These are phyloP conservation scores for Syrmaticus mikado DNA, from an alignment of 2,113 vertebrate species.

Conservation along the genomic window DNA sequence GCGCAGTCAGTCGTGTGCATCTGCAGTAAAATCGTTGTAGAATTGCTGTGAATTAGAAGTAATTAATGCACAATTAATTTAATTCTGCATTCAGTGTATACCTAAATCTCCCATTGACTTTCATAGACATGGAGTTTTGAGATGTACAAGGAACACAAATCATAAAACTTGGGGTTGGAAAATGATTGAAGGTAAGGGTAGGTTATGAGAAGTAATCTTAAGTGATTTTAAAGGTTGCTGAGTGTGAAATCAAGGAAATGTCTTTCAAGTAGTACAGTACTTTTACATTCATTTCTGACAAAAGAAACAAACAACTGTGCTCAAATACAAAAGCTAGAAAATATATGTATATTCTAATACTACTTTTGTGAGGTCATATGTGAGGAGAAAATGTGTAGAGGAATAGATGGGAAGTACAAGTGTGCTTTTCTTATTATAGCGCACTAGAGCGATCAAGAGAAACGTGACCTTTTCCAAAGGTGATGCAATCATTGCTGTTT, in stretches of 20 bases:
- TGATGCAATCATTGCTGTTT: neutral
- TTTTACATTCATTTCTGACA: neutral
- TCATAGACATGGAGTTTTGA: neutral
- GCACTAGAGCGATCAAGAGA: neutral
- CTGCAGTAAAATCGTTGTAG: neutral
- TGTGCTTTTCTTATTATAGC: neutral
- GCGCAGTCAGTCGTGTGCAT: rapidly evolving
- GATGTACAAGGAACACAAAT: neutral
- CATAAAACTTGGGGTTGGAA: neutral
- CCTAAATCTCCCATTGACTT: neutral
- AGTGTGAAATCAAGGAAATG: neutral
- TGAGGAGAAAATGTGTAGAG: neutral
- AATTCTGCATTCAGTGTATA: neutral
- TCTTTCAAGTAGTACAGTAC: neutral
- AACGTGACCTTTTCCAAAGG: constrained; percentile 23
- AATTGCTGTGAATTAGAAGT: neutral
- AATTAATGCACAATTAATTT: neutral
- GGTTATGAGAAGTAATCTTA: neutral
- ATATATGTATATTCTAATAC: neutral
- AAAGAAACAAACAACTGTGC: neutral
- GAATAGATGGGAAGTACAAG: neutral
- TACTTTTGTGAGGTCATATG: neutral
- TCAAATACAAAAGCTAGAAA: neutral
- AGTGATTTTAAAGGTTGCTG: neutral
- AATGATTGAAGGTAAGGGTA: neutral